Base-by-base conservation (phyloP, 30 jellyfish, hydroid and myxozoan species). In the Pelagia noctiluca region DNA sequence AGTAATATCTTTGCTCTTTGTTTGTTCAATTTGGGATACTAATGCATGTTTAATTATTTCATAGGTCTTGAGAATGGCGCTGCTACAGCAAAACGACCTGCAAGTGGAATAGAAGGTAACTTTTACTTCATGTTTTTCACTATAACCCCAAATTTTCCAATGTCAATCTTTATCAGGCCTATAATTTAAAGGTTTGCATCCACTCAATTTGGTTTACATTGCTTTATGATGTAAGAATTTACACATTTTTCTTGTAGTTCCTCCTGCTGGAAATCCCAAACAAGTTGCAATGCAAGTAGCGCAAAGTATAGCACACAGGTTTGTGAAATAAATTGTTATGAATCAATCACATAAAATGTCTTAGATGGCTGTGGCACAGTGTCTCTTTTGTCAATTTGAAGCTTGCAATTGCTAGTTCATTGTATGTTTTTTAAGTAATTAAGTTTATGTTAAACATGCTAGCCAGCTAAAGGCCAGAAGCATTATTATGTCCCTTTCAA, bases 201-300 rank as follows among this genome's bases (percentile, higher is more conserved):
- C 67, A 32, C 48, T 65, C 34, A 64, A 35, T 29, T 28, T 19
- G 11, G 46, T 29, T 16, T 82, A n/a, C 10, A 66, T 66, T 75
- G 18, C 12, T 75, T 75, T 75, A 75, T 26, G 5, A 10, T 7
- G 3, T 1, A 50, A 16, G 2, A 33, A 35, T 19, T 29, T 73
- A 0, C 10, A 28, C 7, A 34, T 36, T 24, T 33, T 53, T 37
- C 3, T 46, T 47, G 64, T 57, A 2, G 30, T 67, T 61, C 7
- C 54, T 54, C 92, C 83, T 64, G 85, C 78, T 34, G 93, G 93
- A 22, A 97, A 93, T 67, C 97, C 98, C 30, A 93, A 93, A 47
- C 85, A 80, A 22, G 89, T 93, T 33, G 98, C 98, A 0, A 74
- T 87, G 96, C 97, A 93, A 68, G 97, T 87, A 8, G 98, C 98